A percentile compares a stretch with the other conserved stretches of the same genome.
These are phyloP conservation scores for Coenonympha glycerion DNA, from an alignment of 2,888 invertebrate genomes.

Conservation along the genomic window DNA sequence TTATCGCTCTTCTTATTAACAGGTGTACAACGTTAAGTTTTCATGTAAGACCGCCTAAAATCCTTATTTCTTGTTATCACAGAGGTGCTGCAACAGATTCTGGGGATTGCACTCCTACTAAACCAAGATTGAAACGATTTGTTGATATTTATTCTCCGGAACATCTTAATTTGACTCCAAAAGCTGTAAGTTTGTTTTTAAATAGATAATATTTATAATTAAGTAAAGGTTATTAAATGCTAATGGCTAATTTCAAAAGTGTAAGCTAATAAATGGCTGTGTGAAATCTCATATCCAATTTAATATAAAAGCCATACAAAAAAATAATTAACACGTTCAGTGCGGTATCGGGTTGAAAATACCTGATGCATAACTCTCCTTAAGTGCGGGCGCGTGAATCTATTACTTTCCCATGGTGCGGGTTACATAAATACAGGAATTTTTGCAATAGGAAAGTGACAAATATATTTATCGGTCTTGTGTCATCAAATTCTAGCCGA, in stretches of 20 bases:
- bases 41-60: neutral
- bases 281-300: too few relatives aligned
- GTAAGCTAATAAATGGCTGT: too few relatives aligned
- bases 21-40: slow-evolving; percentile 9
- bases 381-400: too few relatives aligned
- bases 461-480: too few relatives aligned
- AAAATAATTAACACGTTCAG: neutral
- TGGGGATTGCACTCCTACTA: slow-evolving; percentile 52
- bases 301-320: neutral
- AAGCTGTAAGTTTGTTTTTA: slow-evolving; percentile 50
- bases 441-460: too few relatives aligned
- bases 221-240: neutral
- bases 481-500: too few relatives aligned
- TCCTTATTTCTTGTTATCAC: slow-evolving; percentile 8
- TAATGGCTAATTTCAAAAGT: too few relatives aligned
- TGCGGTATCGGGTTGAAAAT: too few relatives aligned
- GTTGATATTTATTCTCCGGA: slow-evolving; percentile 68
- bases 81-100: slow-evolving; percentile 37
- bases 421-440: too few relatives aligned
- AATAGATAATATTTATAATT: too few relatives aligned
- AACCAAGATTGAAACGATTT: slow-evolving; percentile 61
- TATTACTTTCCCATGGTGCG: too few relatives aligned
- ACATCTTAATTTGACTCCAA: slow-evolving; percentile 67
- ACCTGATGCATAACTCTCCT: too few relatives aligned
- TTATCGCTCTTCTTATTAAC: slow-evolving; percentile 41